A percentile compares a stretch with the other conserved stretches of the same genome.
Evolutionary conservation across 2,113 vertebrate genomes (phyloP).

Genomic region (Brienomyrus brachyistius): DNA sequence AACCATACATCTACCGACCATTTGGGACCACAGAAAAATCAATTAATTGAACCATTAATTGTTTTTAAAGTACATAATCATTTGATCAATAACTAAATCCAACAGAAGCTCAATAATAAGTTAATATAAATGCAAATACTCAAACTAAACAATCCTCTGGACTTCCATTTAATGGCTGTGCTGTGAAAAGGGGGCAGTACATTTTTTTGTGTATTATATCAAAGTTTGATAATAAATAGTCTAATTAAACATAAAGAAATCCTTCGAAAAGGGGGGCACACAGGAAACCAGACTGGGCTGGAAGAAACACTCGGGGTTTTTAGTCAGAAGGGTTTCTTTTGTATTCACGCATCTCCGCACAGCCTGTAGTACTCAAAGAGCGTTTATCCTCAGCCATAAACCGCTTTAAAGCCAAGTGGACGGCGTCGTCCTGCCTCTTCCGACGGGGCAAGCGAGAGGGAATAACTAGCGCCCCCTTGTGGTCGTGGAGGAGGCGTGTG

Average conservation of each 20-base stretch:
- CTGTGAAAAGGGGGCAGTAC: background rate
- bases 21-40: background rate
- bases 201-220: background rate
- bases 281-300: background rate
- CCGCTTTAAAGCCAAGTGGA: background rate
- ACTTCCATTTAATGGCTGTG: background rate
- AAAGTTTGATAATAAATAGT: background rate
- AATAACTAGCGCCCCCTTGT: conserved; percentile 18
- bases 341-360: background rate
- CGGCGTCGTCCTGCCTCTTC: background rate
- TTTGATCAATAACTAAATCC: background rate
- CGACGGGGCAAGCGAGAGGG: background rate
- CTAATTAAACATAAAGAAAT: background rate
- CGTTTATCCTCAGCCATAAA: background rate
- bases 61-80: background rate
- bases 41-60: background rate
- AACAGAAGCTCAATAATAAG: background rate
- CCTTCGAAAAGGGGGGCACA: background rate
- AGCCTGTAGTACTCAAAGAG: background rate
- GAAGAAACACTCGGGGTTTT: background rate
- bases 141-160: background rate
- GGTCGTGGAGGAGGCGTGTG: background rate
- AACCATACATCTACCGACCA: background rate
- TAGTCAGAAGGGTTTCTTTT: background rate
- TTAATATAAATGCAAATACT: background rate